Evolutionary conservation across 2,888 invertebrate genomes (phyloP).

Genomic region (Taenaris catops): DNA sequence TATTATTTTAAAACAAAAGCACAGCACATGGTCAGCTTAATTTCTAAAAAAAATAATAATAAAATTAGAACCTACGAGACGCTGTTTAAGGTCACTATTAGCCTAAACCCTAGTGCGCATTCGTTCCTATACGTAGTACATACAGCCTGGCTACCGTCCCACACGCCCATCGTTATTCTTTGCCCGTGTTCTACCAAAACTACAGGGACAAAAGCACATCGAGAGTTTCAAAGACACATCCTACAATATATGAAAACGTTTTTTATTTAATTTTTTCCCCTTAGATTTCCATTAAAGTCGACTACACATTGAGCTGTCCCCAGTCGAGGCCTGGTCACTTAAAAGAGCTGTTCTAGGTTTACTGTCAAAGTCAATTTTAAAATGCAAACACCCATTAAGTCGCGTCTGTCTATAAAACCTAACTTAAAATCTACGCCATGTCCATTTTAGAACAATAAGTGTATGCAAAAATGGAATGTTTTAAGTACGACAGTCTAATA

Average conservation of each 20-base stretch:
- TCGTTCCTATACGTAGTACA: constrained; percentile 36
- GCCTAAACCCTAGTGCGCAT: constrained; percentile 60
- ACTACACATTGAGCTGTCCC: constrained; percentile 74
- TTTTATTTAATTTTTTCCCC: constrained; percentile 39
- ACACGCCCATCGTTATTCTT: constrained; percentile 11
- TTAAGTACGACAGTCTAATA: constrained; percentile 74
- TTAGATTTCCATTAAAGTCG: constrained; percentile 44
- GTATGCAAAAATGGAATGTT: constrained; percentile 71
- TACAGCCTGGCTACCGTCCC: constrained; percentile 29
- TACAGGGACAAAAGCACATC: constrained; percentile 76
- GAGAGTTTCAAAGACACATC: constrained; percentile 73
- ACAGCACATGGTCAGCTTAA: constrained; percentile 79
- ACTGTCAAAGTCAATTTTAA: constrained; percentile 9
- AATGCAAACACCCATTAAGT: constrained; percentile 31
- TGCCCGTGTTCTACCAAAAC: constrained; percentile 52
- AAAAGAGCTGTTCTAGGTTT: constrained; percentile 18
- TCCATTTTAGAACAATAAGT: constrained; percentile 42
- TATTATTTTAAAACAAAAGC: constrained; percentile 78
- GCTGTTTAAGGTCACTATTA: constrained; percentile 56
- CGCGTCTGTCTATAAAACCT: constrained; percentile 47
- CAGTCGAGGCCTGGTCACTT: constrained; percentile 39
- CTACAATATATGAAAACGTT: constrained; percentile 67
- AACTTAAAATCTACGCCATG: constrained; percentile 41
- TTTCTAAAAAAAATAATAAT: constrained; percentile 47
- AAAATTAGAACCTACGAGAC: constrained; percentile 66